Base-by-base conservation (phyloP, 2,113 vertebrate species). In the Seriola quinqueradiata region DNA sequence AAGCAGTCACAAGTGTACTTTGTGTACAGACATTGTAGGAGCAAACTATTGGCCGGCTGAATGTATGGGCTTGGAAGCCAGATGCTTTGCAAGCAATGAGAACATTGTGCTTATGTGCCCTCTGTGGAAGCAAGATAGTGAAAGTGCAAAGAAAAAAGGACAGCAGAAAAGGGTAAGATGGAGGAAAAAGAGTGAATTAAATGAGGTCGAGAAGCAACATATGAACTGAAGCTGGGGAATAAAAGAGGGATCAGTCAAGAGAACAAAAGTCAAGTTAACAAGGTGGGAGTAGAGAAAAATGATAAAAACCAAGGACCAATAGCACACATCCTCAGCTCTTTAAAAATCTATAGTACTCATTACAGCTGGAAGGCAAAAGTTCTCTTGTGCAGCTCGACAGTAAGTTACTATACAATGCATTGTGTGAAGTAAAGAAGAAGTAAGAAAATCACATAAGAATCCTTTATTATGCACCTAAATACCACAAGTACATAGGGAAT, bases 71-170 rank as follows among this genome's bases (percentile, higher is more conserved):
- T 94, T 91, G 50, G 89, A 78, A 87, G 81, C 86, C 91, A 91
- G 84, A 94, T 91, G 84, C 93, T 94, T 91, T 93, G 84, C 81
- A 83, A 75, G 86, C 81, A 90, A 87, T 85, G 79, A 83, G 93
- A 87, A 93, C 91, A 80, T 90, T 95, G 93, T 94, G 89, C 93
- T 94, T 94, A 83, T 95, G 94, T 95, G 89, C 90, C 89, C 93
- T 86, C 94, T 93, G 92, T 93, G 94, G 94, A 95, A 94, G 95
- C 93, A 36, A 92, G 90, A 92, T 91, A 94, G 92, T 92, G 81
- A 93, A 93, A 94, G 92, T 93, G 64, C 69, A 89, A 94, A 95
- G 93, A 90, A 94, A 88, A 81, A 86, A 48, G 69, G 66, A 84
- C 55, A 46, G 13, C 12, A 80, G 61, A 65, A 77, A 70, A 86